Percentiles rank a stretch among this genome's conserved stretches.
Conservation (phyloP, 2,888 invertebrate genomes). For the Spialia ferax region DNA sequence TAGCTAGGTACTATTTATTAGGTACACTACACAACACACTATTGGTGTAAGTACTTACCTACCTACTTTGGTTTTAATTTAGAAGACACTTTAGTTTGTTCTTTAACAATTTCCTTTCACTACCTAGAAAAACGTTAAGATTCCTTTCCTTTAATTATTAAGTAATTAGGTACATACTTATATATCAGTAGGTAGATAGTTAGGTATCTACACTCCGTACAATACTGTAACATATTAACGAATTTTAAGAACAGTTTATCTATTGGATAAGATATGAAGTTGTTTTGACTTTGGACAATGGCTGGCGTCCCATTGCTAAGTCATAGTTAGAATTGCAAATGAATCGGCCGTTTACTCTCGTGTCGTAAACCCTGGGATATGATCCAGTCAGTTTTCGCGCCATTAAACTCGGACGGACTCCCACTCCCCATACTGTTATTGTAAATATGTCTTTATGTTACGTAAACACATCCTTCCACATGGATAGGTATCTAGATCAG, state of each 20-base stretch:
- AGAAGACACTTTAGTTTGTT: too few species aligned
- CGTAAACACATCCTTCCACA: constrained; percentile 50
- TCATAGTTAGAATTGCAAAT: constrained; percentile 85
- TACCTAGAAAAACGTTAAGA: too few species aligned
- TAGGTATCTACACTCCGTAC: too few species aligned
- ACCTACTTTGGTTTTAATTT: too few species aligned
- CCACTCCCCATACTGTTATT: constrained; percentile 70
- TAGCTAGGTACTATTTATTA: too few species aligned
- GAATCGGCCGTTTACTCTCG: constrained; percentile 84
- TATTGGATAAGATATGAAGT: constrained; percentile 21
- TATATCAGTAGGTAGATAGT: too few species aligned
- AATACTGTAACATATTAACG: neutral
- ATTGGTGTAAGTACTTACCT: too few species aligned
- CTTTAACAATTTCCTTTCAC: too few species aligned
- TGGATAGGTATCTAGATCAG: neutral
- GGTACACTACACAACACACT: too few species aligned
- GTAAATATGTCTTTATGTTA: constrained; percentile 64
- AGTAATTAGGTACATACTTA: too few species aligned
- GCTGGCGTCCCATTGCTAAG: constrained; percentile 65
- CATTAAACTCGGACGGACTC: constrained; percentile 82
- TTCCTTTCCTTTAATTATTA: neutral
- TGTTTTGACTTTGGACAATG: constrained; percentile 47
- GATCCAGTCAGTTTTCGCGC: constrained; percentile 86
- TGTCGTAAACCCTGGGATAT: constrained; percentile 84
- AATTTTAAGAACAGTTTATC: constrained; percentile 9